Evolutionary conservation across 1,140 invertebrate species (phyloP).

Genomic region (Sipha flava): DNA sequence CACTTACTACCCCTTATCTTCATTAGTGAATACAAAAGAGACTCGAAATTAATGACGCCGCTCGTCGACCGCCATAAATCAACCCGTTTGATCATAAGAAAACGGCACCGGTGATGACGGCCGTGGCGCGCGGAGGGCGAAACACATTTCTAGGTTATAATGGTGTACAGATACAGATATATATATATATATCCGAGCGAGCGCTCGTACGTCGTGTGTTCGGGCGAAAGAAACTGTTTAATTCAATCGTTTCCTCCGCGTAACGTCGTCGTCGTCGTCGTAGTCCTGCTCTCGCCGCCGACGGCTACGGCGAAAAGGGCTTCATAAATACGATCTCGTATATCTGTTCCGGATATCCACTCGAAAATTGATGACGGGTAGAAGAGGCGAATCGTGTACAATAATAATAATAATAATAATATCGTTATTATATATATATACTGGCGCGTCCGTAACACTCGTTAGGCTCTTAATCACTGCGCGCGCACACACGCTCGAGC

Average conservation of each 20-base stretch:
- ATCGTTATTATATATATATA: neutral
- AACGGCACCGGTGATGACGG: neutral
- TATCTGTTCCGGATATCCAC: conserved; percentile 33
- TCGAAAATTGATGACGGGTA: conserved; percentile 25
- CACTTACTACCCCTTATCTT: conserved; percentile 26
- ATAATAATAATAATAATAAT: neutral
- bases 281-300: too few species aligned
- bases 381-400: neutral
- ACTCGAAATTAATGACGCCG: conserved; percentile 27
- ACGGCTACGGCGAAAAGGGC: neutral
- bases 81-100: conserved; percentile 23
- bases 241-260: conserved; percentile 6
- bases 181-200: too few species aligned
- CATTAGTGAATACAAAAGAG: conserved; percentile 21
- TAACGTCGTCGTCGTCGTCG: neutral
- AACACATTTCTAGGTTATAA: neutral
- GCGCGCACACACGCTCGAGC: neutral
- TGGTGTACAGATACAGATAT: too few species aligned
- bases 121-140: neutral
- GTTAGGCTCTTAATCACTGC: conserved; percentile 11
- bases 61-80: conserved; percentile 21
- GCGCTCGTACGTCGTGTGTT: neutral
- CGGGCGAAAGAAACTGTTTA: conserved; percentile 22
- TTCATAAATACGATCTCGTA: conserved; percentile 11
- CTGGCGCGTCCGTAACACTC: conserved; percentile 17